Base-by-base conservation (phyloP, 2,797 vertebrate species). In the Simalia tracyae region DNA sequence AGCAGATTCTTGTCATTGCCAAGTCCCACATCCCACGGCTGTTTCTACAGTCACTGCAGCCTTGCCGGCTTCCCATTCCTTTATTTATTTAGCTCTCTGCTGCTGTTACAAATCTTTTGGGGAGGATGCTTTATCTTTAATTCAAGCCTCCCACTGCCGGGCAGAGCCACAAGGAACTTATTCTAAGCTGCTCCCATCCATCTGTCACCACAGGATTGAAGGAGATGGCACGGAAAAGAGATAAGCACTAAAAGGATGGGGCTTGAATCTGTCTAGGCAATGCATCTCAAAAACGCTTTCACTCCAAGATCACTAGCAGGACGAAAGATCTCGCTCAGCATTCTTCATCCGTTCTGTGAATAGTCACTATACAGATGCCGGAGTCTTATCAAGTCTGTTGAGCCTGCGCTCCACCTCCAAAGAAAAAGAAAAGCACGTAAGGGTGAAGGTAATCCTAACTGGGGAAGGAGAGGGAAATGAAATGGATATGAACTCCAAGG, bases 31-130 rank as follows among this genome's bases (percentile, higher is more conserved):
- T 87, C 92, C 89, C 89, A 84, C 60, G 84, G 72, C 91, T 92
- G 87, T 93, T 88, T 93, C 89, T 90, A 57, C 89, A 84, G 50
- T 81, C n/a, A 56, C 50, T 31, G 50, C 57, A 17, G 86, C 59
- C 60, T 88, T 84, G 89, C 84, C 24, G 19, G 50, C 72, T 66
- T 81, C 42, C 81, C 89, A 76, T 60, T 42, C 63, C 59, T 90
- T 90, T 86, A 84, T 90, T 90, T 87, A 87, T 87, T 92, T 84
- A 87, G 84, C 57, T 87, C 68, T 81, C 87, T 90, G 92, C 92
- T 85, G 89, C 84, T 84, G 92, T 90, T 81, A 90, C 89, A 84
- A 84, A 63, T 72, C 92, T 84, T 81, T 89, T 46, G 85, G 63
- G 85, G 89, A 64, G 68, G 6, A 72, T 59, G 68, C 81, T 81